A percentile compares a stretch with the other conserved stretches of the same genome.
phyloP scores from a whole-genome alignment of 1,140 invertebrate species.

The Coenobita brevimanus region DNA sequence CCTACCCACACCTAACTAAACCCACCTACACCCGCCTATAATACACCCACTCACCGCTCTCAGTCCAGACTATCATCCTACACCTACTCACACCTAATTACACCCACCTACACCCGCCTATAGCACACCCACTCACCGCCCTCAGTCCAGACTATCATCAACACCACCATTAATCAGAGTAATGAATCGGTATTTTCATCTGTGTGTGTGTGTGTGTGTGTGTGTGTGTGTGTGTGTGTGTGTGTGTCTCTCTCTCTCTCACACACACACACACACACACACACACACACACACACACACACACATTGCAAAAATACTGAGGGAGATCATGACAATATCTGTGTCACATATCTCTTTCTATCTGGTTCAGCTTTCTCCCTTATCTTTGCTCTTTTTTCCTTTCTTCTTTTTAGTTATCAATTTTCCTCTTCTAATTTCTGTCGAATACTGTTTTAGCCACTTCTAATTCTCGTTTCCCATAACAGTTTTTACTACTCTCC shows the following conservation, averaged over 20 bases:
- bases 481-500: background rate
- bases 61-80: too few relatives aligned
- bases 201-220: background rate
- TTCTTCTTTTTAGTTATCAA: background rate
- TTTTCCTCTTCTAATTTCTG: background rate
- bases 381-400: background rate
- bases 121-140: too few relatives aligned
- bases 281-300: background rate
- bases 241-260: too few relatives aligned
- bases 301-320: background rate
- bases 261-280: too few relatives aligned
- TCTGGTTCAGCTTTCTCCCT: background rate
- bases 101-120: too few relatives aligned
- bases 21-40: too few relatives aligned
- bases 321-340: too few relatives aligned
- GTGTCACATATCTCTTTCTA: background rate
- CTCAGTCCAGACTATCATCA: too few relatives aligned
- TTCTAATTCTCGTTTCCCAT: background rate
- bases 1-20: too few relatives aligned
- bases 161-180: background rate
- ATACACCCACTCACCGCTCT: too few relatives aligned
- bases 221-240: background rate
- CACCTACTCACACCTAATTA: too few relatives aligned
- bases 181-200: background rate
- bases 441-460: background rate